Conservation (phyloP, 2,113 vertebrate species). For the Lophura nycthemera region DNA sequence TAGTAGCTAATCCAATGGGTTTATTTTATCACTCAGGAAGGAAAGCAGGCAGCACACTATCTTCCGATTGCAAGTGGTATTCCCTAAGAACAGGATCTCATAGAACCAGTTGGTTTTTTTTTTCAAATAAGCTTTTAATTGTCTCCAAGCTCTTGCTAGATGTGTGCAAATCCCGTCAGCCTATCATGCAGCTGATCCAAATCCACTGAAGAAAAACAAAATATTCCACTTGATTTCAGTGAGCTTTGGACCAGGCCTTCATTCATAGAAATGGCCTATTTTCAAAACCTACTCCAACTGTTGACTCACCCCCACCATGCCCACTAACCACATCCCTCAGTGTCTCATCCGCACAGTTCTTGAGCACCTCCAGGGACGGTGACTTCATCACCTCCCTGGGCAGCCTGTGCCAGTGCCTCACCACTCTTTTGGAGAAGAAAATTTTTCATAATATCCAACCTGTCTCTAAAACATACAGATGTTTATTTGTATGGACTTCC, state of each 20-base stretch:
- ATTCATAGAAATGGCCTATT: background rate
- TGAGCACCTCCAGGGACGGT: no score
- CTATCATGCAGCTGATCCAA: background rate
- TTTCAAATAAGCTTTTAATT: background rate
- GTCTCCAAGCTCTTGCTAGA: rapidly evolving
- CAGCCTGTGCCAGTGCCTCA: no score
- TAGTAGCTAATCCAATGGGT: background rate
- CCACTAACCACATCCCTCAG: no score
- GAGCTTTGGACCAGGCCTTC: background rate
- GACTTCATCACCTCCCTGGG: no score
- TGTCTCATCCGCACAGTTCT: no score
- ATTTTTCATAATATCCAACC: no score
- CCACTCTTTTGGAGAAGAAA: no score
- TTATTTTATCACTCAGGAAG: background rate
- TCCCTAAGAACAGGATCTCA: background rate
- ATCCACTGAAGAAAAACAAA: background rate
- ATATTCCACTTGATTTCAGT: background rate
- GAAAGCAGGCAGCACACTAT: background rate
- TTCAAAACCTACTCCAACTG: background rate
- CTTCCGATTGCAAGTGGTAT: background rate
- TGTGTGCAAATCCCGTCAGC: background rate
- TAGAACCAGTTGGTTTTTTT: background rate
- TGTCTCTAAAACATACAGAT: background rate
- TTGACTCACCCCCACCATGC: no score
- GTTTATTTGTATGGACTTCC: background rate